A percentile compares a stretch with the other conserved stretches of the same genome.
Conservation (phyloP, 2,113 vertebrate genomes). For the Aldabrachelys gigantea region DNA sequence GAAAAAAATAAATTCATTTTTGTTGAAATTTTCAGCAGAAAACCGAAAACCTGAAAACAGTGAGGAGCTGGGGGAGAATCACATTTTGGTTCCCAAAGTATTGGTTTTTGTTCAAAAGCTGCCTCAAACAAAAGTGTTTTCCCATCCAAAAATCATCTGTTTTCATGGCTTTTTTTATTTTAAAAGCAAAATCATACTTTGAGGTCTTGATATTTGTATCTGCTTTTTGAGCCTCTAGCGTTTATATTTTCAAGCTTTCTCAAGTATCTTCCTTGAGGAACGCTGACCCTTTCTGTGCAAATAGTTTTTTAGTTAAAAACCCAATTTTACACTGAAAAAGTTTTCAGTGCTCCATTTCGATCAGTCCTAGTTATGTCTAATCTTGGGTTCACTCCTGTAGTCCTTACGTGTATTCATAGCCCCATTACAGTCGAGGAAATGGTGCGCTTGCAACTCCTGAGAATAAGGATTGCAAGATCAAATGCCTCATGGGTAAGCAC, state of each 20-base stretch:
- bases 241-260: background rate
- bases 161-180: background rate
- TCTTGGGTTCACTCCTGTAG: background rate
- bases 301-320: background rate
- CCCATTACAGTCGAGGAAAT: background rate
- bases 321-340: background rate
- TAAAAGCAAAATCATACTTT: background rate
- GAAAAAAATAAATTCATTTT: background rate
- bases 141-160: too few relatives aligned
- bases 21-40: background rate
- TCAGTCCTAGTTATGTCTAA: background rate
- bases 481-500: background rate
- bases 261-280: background rate
- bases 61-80: fast-evolving
- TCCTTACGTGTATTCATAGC: background rate
- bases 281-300: background rate
- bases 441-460: background rate
- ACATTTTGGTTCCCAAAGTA: background rate
- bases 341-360: background rate
- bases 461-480: background rate
- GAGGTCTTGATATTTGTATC: background rate
- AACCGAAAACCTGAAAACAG: background rate
- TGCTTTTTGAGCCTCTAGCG: background rate
- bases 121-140: background rate
- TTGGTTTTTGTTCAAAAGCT: background rate